A percentile compares a stretch with the other conserved stretches of the same genome.
Conservation (phyloP, 2,888 invertebrate genomes). For the Drosophila nr. medialis region DNA sequence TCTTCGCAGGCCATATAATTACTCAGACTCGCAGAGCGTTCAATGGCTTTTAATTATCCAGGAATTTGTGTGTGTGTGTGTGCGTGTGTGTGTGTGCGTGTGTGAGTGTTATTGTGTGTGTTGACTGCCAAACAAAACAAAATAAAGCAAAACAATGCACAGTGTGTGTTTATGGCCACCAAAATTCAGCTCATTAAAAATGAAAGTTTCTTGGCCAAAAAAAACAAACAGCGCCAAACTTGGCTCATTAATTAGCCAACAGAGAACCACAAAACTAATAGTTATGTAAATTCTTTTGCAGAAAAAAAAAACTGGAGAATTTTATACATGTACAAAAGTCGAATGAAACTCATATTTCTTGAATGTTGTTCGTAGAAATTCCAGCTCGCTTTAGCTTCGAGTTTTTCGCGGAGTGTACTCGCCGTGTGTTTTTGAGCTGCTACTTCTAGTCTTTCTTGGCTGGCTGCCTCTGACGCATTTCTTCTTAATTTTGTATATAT, state of each 20-base stretch:
- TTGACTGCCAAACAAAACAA: slow-evolving; percentile 7
- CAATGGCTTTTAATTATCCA: slow-evolving; percentile 74
- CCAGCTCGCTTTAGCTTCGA: neutral
- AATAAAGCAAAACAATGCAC: slow-evolving; percentile 46
- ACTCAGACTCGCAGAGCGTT: slow-evolving; percentile 63
- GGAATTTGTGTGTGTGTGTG: slow-evolving; percentile 46
- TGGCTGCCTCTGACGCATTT: slow-evolving; percentile 45
- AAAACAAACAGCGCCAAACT: slow-evolving; percentile 25
- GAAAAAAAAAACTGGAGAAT: neutral
- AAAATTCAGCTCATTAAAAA: slow-evolving; percentile 71
- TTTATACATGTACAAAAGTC: neutral
- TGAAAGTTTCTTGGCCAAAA: slow-evolving; percentile 63
- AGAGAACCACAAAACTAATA: slow-evolving; percentile 1
- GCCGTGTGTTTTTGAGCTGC: slow-evolving; percentile 1
- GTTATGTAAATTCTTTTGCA: slow-evolving; percentile 44
- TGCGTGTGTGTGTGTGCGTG: neutral
- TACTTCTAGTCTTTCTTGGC: slow-evolving; percentile 8
- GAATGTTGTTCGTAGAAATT: neutral
- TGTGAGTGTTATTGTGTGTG: neutral
- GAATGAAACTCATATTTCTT: neutral
- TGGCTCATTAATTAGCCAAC: slow-evolving; percentile 69
- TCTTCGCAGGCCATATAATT: slow-evolving; percentile 72
- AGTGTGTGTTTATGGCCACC: slow-evolving; percentile 42
- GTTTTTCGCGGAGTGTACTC: neutral
- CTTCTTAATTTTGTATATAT: slow-evolving; percentile 1